Percentiles rank a stretch among this genome's conserved stretches.
Evolutionary conservation across 2,113 vertebrate genomes (phyloP).

Genomic region (Solea solea): DNA sequence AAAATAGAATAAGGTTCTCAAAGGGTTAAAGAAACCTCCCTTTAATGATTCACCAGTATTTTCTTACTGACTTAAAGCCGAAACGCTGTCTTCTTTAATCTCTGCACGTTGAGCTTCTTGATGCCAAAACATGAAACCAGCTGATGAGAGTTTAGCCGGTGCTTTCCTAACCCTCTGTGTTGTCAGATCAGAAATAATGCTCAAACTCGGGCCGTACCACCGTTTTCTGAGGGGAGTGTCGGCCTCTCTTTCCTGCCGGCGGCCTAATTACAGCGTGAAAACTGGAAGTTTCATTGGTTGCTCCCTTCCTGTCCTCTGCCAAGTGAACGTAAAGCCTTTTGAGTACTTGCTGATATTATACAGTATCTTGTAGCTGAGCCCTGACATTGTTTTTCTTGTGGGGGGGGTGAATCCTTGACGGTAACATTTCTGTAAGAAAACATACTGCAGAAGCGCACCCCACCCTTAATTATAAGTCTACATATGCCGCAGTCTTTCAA

Average conservation of each 20-base stretch:
- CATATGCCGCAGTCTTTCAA: constrained; percentile 30
- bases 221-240: constrained; percentile 56
- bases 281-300: constrained; percentile 57
- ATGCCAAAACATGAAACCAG: not conserved
- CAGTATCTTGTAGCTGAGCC: constrained; percentile 5
- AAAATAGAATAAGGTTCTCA: not conserved
- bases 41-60: constrained; percentile 1
- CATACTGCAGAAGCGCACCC: constrained; percentile 17
- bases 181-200: constrained; percentile 35
- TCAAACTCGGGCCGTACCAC: constrained; percentile 28
- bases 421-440: constrained; percentile 24
- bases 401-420: constrained; percentile 8
- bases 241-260: constrained; percentile 64
- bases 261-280: constrained; percentile 65
- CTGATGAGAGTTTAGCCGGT: constrained; percentile 1
- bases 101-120: not conserved
- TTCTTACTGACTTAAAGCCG: not conserved
- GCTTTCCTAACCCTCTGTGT: constrained; percentile 27
- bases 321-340: constrained; percentile 40
- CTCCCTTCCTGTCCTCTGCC: constrained; percentile 66
- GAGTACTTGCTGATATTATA: not conserved
- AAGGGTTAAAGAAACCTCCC: not conserved
- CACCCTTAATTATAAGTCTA: constrained; percentile 64
- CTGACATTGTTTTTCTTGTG: constrained; percentile 27
- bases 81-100: not conserved